phyloP scores from a whole-genome alignment of 2,113 vertebrate genomes.

The Orycteropus afer region DNA sequence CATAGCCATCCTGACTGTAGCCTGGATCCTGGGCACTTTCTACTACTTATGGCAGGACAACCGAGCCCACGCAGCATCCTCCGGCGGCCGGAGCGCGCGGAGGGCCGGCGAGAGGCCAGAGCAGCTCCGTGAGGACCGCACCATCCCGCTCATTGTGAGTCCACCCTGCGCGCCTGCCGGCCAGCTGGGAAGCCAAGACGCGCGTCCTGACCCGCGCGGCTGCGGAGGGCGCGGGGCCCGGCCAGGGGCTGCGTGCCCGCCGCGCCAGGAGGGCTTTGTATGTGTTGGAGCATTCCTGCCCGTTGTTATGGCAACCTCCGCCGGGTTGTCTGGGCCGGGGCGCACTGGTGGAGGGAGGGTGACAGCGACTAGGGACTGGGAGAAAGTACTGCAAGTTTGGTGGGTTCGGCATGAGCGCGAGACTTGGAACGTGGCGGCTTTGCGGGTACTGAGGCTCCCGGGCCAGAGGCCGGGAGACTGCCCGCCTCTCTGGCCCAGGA shows the following conservation, averaged over 20 bases:
- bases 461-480: background rate
- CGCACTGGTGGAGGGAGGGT: slow-evolving; percentile 52
- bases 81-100: slow-evolving; percentile 84
- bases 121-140: slow-evolving; percentile 93
- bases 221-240: slow-evolving; percentile 33
- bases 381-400: slow-evolving; percentile 83
- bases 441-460: background rate
- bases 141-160: slow-evolving; percentile 95
- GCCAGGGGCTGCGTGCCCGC: slow-evolving; percentile 40
- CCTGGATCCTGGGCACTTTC: slow-evolving; percentile 98
- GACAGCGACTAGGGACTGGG: slow-evolving; percentile 73
- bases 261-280: slow-evolving; percentile 71
- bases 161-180: background rate
- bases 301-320: slow-evolving; percentile 87
- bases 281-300: slow-evolving; percentile 76
- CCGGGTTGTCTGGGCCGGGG: slow-evolving; percentile 49
- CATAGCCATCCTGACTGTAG: slow-evolving; percentile 97
- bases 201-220: slow-evolving; percentile 41
- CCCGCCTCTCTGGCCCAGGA: background rate
- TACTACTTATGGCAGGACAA: slow-evolving; percentile 99
- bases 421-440: slow-evolving; percentile 71
- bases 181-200: slow-evolving; percentile 28
- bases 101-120: slow-evolving; percentile 88
- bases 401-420: slow-evolving; percentile 71
- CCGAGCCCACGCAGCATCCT: slow-evolving; percentile 91